Conservation (phyloP, 2,113 vertebrate genomes). For the Herpetotheres cachinnans region DNA sequence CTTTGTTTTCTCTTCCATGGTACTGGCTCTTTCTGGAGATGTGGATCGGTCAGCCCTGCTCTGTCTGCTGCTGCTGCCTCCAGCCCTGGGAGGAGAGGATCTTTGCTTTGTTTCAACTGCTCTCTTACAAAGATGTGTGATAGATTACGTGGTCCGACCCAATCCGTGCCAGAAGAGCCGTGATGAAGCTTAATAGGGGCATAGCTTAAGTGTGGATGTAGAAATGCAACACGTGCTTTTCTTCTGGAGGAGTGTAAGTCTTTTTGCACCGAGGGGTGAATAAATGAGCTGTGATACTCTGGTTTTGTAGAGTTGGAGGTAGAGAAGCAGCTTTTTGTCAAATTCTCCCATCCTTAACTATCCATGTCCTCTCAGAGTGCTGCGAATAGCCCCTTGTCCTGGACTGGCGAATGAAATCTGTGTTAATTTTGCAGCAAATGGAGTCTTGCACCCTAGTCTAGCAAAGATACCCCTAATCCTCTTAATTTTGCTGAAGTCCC, state of each 20-base stretch:
- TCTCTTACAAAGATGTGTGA: rapidly evolving
- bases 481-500: neutral
- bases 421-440: rapidly evolving
- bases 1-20: neutral
- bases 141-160: neutral
- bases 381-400: neutral
- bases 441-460: too few species aligned
- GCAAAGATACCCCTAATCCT: neutral
- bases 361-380: neutral
- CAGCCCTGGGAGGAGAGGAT: neutral
- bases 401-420: neutral
- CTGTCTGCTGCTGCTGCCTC: neutral
- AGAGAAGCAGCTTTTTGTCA: neutral
- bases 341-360: neutral
- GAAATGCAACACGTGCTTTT: neutral
- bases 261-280: neutral
- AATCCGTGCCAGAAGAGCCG: neutral
- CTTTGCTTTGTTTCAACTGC: neutral
- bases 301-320: neutral
- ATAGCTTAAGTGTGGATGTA: neutral
- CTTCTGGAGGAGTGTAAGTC: neutral
- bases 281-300: neutral
- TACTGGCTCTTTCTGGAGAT: neutral
- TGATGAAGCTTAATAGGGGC: neutral
- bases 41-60: neutral